A percentile compares a stretch with the other conserved stretches of the same genome.
phyloP scores from a whole-genome alignment of 2,113 vertebrate genomes.

The Lipotes vexillifer region DNA sequence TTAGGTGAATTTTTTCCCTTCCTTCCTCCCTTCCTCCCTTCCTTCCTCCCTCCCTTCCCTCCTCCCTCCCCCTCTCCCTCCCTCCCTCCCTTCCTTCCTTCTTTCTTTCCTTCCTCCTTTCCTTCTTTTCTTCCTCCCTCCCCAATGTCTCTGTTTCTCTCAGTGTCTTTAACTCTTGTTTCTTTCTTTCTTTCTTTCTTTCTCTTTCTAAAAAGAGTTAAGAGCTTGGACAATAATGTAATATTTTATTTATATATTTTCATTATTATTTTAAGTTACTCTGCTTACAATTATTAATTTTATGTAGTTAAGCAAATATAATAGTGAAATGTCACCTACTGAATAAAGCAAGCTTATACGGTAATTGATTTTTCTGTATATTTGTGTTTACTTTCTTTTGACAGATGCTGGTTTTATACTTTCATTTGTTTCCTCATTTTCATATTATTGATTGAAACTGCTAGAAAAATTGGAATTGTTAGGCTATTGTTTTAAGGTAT shows the following conservation, averaged over 20 bases:
- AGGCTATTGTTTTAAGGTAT: slow-evolving; percentile 36
- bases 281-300: slow-evolving; percentile 28
- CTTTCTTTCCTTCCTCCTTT: not conserved
- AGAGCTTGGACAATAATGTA: not conserved
- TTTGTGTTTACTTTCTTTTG: slow-evolving; percentile 43
- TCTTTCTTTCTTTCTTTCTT: not conserved
- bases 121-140: not conserved
- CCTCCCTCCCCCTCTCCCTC: not conserved
- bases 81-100: not conserved
- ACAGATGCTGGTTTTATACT: slow-evolving; percentile 39
- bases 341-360: slow-evolving; percentile 51
- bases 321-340: slow-evolving; percentile 44
- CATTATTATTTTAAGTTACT: not conserved
- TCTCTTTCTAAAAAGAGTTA: not conserved
- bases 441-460: slow-evolving; percentile 65
- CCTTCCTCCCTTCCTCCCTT: not conserved
- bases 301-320: slow-evolving; percentile 44
- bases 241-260: not conserved
- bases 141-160: not conserved
- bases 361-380: slow-evolving; percentile 67
- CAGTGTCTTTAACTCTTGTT: not conserved
- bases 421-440: slow-evolving; percentile 69
- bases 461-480: slow-evolving; percentile 35
- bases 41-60: not conserved
- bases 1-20: not conserved